Percentiles rank a stretch among this genome's conserved stretches.
These are phyloP conservation scores for Aporophyla nigra DNA, from an alignment of 2,888 invertebrate species.

Conservation along the genomic window DNA sequence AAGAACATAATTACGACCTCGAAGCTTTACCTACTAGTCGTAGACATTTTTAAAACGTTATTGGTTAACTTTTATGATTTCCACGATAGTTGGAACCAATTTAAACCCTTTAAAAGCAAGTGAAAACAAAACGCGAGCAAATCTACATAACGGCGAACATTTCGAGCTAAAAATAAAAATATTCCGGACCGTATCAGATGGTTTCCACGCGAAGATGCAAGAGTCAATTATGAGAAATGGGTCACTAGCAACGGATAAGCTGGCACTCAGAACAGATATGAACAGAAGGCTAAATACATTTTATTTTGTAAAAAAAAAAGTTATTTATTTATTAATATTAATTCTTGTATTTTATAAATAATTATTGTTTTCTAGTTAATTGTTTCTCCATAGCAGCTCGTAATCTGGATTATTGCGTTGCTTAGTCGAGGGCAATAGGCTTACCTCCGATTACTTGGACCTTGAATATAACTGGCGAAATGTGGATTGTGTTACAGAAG, in stretches of 20 bases:
- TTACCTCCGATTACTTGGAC: no score
- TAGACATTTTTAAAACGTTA: background rate
- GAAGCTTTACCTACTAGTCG: background rate
- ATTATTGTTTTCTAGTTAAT: no score
- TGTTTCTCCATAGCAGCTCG: no score
- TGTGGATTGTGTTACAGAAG: no score
- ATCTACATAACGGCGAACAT: conserved; percentile 19
- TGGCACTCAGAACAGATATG: background rate
- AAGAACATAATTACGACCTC: background rate
- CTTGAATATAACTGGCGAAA: no score
- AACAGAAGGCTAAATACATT: conserved; percentile 3
- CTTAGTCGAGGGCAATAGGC: no score
- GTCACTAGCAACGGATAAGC: conserved; percentile 57
- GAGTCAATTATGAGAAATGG: conserved; percentile 62
- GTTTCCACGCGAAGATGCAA: conserved; percentile 41
- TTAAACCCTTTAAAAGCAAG: conserved; percentile 2
- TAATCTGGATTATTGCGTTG: no score
- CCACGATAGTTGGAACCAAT: background rate
- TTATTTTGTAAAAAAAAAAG: no score
- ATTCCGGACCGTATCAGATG: conserved; percentile 37
- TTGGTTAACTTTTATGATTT: background rate
- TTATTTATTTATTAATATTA: no score
- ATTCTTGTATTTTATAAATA: no score
- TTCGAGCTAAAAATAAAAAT: conserved; percentile 38
- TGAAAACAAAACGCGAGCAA: conserved; percentile 7